Base-by-base conservation (phyloP, 2,797 vertebrate genomes). In the Hemitrygon akajei region DNA sequence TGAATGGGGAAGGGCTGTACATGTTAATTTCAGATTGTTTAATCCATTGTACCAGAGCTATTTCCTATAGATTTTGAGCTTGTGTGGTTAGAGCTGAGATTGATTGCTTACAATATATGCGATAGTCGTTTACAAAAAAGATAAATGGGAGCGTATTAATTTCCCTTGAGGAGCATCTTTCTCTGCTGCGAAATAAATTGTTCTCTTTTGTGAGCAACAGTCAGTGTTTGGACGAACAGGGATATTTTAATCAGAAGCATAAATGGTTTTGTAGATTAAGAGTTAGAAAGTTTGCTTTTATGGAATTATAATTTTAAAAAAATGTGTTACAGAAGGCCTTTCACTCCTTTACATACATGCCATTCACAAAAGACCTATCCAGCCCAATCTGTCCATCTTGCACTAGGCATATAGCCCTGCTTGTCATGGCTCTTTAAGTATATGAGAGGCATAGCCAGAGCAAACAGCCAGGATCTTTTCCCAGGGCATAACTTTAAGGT, bases 101-200 rank as follows among this genome's bases (percentile, higher is more conserved):
- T 87, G 58, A 63, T 87, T 87, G 84, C 84, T 87, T 87, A 63
- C 14, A 63, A n/a, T 86, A 63, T 16, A 63, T n/a, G n/a, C n/a
- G 7, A 87, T 87, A 34, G 14, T 87, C 0, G 12, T 63, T 63
- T 63, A 34, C 27, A 87, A 63, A 87, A 75, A 87, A 34, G 12
- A 63, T 87, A 66, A 63, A 63, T 60, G 84, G 16, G 56, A 63
- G 84, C 18, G 12, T 34, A n/a, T 66, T 63, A 25, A 60, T 84
- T 60, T 84, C 56, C 82, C 25, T 11, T 58, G 37, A 56, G 56
- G 47, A 58, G 22, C 58, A 18, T 18, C 58, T 63, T 87, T 58
- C 60, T 87, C 27, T 34, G 18, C 86, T 89, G 60, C 34, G 86
- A 66, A 37, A 84, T 89, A 89, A 89, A 66, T 89, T 66, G 30